Evolutionary conservation across 2,797 vertebrate species (phyloP).

Genomic region (Lepus oiostolus): DNA sequence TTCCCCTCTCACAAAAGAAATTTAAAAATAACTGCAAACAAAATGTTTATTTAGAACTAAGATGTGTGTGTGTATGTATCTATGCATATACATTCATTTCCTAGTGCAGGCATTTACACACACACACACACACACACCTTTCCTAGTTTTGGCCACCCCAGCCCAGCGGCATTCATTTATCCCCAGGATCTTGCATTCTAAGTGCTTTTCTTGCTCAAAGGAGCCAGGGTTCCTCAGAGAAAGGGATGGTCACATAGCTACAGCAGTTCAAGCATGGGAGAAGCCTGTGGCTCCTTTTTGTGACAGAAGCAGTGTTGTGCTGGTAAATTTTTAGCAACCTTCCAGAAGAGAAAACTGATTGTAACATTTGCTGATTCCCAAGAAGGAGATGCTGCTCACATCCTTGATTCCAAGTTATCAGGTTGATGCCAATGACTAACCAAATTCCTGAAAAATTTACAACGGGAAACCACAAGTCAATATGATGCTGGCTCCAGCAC

Average conservation of each 20-base stretch:
- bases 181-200: neutral
- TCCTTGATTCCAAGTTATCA: neutral
- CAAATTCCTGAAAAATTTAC: slow-evolving; percentile 28
- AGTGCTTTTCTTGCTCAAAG: neutral
- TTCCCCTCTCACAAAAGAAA: no score
- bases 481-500: neutral
- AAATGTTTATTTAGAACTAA: slow-evolving; percentile 43
- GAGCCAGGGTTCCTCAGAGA: neutral
- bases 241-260: neutral
- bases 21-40: neutral
- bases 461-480: neutral
- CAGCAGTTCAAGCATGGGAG: neutral
- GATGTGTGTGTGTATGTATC: neutral
- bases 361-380: neutral
- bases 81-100: neutral
- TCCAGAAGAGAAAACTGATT: neutral
- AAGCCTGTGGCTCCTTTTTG: neutral
- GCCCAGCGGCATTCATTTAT: neutral
- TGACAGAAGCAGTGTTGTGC: neutral
- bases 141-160: neutral
- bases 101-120: neutral
- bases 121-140: neutral
- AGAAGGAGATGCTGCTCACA: neutral
- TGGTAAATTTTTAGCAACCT: slow-evolving; percentile 54
- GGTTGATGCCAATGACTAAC: neutral